phyloP scores from a whole-genome alignment of 2,888 invertebrate genomes.

The Caenorhabditis imperialis region DNA sequence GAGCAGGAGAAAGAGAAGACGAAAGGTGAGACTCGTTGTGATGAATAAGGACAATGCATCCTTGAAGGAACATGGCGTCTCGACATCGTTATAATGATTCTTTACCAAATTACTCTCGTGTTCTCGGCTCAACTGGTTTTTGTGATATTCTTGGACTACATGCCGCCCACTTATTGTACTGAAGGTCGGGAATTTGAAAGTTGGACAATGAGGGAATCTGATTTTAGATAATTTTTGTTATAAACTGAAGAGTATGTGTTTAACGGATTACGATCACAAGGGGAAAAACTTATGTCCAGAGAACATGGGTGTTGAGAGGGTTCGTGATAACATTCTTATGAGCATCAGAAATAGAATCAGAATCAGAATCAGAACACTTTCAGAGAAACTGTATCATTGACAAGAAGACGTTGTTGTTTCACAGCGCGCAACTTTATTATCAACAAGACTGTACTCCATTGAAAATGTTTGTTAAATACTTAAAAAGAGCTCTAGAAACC shows the following conservation, averaged over 20 bases:
- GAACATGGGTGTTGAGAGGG: neutral
- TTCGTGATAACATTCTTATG: neutral
- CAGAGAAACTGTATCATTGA: conserved; percentile 32
- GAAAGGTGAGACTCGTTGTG: neutral
- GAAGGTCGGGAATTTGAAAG: conserved; percentile 11
- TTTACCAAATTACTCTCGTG: conserved; percentile 46
- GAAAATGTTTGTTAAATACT: too few relatives aligned
- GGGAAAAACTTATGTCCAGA: conserved; percentile 24
- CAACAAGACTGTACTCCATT: conserved; percentile 39
- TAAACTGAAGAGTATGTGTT: conserved; percentile 38
- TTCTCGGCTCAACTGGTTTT: conserved; percentile 49
- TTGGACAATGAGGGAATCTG: too few relatives aligned
- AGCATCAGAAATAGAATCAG: too few relatives aligned
- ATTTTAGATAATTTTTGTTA: conserved; percentile 45
- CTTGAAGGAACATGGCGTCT: conserved; percentile 50
- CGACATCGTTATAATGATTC: conserved; percentile 42
- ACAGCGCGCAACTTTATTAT: conserved; percentile 47
- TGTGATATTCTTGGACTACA: conserved; percentile 52
- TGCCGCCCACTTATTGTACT: conserved; percentile 41
- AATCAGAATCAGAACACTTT: too few relatives aligned
- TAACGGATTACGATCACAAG: conserved; percentile 43
- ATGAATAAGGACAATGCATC: neutral
- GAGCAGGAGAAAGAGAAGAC: too few relatives aligned
- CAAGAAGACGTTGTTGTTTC: conserved; percentile 26
- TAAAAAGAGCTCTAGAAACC: too few relatives aligned